phyloP scores from a whole-genome alignment of 2,113 vertebrate genomes.

The Trematocara zebra region DNA sequence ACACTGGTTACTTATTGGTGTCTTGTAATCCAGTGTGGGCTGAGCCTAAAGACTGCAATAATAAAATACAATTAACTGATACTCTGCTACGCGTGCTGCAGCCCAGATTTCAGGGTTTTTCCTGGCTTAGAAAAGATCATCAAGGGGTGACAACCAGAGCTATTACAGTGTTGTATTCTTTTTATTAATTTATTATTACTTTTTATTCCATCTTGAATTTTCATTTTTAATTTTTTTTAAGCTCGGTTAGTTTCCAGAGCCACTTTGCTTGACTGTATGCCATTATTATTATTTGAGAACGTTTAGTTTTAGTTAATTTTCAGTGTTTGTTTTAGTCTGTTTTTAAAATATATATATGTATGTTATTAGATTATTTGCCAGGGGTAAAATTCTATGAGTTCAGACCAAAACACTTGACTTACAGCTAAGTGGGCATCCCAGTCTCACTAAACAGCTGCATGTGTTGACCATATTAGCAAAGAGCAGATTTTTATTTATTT shows the following conservation, averaged over 20 bases:
- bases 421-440: neutral
- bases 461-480: neutral
- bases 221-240: fast-evolving
- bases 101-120: neutral
- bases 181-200: neutral
- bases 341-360: neutral
- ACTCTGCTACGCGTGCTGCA: neutral
- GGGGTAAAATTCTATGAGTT: neutral
- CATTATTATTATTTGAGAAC: neutral
- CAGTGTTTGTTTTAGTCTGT: neutral
- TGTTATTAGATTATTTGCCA: fast-evolving
- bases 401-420: neutral
- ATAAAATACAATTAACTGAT: neutral
- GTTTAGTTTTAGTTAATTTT: fast-evolving
- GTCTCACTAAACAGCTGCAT: neutral
- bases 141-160: neutral
- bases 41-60: neutral
- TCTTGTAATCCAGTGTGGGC: neutral
- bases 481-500: neutral
- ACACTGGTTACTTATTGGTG: neutral
- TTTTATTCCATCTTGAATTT: neutral
- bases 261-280: neutral
- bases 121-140: neutral
- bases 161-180: neutral
- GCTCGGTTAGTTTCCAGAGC: fast-evolving